Evolutionary conservation across 92 coral and sea anemone species (phyloP), one percentile per base, ranked within the genome.

Genomic region (Phenganax marumi): DNA sequence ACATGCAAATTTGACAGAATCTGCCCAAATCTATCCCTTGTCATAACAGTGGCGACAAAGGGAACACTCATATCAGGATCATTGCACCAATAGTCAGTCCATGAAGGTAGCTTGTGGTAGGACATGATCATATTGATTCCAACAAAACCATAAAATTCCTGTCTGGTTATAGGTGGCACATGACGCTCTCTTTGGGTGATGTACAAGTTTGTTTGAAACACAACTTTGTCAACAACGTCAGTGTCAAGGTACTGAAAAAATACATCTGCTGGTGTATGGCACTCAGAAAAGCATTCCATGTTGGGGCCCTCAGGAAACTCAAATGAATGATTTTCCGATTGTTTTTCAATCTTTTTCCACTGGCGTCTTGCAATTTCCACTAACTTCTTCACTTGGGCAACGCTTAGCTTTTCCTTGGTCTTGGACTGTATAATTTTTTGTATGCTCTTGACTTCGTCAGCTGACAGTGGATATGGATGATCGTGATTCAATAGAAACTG

Each of bases 51-150:
- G 73, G 89, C 13, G 75, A 86, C 83, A 86, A 86, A 85, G 73
- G 89, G 89, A 25, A 86, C 86, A 81, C 58, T 73, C 24, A 86
- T 57, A 68, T 86, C 86, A 43, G 52, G 86, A 76, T 86, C 89
- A 81, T 55, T 57, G 73, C 63, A 55, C 83, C 89, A 86, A 49
- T 82, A 86, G 82, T 86, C 83, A 86, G 89, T 63, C 84, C 89
- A 86, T 33, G 83, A 81, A 25, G 86, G 89, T 68, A 86, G 72
- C 64, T 86, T 86, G 82, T 86, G 89, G 86, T 86, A 86, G 81
- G 80, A 66, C 89, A 86, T 86, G 82, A 81, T 54, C 84, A 79
- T 51, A 68, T 78, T 85, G 43, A 85, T 85, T 68, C 85, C 88
- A 70, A 85, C 64, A 50, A 86, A 82, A 68, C 86, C 89, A 86